Evolutionary conservation across 92 coral and sea anemone genomes (phyloP).

Genomic region (Umimayanthus chanpuru): DNA sequence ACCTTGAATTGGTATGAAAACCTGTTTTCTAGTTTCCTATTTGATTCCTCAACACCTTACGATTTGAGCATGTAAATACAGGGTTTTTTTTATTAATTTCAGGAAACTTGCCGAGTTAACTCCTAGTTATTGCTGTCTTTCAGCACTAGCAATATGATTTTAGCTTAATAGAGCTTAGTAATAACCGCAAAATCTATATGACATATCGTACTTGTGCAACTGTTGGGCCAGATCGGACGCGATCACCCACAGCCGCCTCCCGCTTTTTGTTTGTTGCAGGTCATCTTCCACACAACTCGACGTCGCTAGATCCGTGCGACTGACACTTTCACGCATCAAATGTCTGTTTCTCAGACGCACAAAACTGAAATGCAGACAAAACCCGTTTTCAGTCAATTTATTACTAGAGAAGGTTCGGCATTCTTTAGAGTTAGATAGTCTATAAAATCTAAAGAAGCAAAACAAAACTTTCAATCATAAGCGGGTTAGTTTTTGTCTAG

Average conservation of each 20-base stretch:
- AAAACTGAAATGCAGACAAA: conserved; percentile 16
- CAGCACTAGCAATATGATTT: too few species aligned
- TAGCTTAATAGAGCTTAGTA: not conserved
- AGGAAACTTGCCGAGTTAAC: too few species aligned
- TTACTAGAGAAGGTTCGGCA: not conserved
- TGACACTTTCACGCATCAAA: conserved; percentile 9
- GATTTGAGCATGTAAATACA: too few species aligned
- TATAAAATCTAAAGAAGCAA: not conserved
- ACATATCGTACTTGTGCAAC: not conserved
- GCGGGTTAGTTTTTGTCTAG: too few species aligned
- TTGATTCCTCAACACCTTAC: too few species aligned
- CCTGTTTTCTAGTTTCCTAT: too few species aligned
- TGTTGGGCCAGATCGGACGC: not conserved
- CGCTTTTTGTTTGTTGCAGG: not conserved
- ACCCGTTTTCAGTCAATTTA: not conserved
- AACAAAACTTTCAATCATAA: not conserved
- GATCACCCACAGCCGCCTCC: conserved; percentile 5
- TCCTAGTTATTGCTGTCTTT: too few species aligned
- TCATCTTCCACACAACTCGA: not conserved
- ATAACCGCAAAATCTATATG: not conserved
- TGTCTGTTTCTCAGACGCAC: not conserved
- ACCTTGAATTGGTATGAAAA: too few species aligned
- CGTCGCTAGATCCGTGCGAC: not conserved
- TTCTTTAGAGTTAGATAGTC: too few species aligned
- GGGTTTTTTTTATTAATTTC: too few species aligned